phyloP scores from a whole-genome alignment of 2,888 invertebrate species.

The Folsomia candida region DNA sequence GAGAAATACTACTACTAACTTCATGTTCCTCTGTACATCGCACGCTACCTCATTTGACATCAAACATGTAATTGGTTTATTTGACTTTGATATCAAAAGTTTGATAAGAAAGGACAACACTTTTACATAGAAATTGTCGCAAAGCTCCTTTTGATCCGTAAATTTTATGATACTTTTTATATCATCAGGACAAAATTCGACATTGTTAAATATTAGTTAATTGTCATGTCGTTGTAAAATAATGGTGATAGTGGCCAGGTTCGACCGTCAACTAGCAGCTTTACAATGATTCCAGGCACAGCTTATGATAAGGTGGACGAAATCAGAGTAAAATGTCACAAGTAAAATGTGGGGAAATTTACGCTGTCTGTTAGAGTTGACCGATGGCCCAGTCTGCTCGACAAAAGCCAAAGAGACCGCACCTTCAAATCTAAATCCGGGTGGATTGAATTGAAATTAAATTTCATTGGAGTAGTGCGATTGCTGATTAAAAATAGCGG shows the following conservation, averaged over 20 bases:
- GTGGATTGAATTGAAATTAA: background rate
- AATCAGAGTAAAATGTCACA: background rate
- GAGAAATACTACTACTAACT: no score
- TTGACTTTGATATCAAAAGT: background rate
- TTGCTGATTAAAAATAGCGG: background rate
- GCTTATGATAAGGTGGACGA: background rate
- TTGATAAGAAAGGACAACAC: background rate
- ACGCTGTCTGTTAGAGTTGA: background rate
- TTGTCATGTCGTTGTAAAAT: background rate
- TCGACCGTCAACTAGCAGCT: background rate
- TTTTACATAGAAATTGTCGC: conserved; percentile 3
- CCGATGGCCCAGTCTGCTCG: background rate
- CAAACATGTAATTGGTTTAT: background rate
- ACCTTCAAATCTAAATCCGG: conserved; percentile 15
- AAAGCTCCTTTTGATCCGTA: background rate
- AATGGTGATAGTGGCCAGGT: background rate
- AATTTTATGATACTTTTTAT: background rate
- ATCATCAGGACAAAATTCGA: background rate
- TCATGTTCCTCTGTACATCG: background rate
- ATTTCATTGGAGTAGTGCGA: background rate
- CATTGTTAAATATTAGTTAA: background rate
- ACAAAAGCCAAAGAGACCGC: conserved; percentile 3
- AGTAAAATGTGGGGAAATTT: background rate
- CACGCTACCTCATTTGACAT: background rate
- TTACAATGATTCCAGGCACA: background rate